phyloP scores from a whole-genome alignment of 2,888 invertebrate species.

The Drosophila limbata region DNA sequence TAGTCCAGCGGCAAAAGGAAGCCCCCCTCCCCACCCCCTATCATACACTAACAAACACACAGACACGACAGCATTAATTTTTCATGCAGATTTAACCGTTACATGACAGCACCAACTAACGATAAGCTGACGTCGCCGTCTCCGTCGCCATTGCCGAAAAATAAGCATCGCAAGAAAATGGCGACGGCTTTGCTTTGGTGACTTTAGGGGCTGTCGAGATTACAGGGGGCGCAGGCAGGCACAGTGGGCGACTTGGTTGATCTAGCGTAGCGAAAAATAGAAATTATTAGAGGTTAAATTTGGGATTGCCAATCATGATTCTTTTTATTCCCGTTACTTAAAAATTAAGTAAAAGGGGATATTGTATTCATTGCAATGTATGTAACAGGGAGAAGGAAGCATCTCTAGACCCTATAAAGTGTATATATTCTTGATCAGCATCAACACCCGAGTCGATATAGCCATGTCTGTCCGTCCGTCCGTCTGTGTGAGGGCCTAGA shows the following conservation, averaged over 20 bases:
- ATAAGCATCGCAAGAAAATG: constrained; percentile 58
- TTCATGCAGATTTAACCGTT: constrained; percentile 79
- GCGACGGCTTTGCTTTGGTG: constrained; percentile 48
- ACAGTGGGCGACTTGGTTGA: background rate
- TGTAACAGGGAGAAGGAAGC: too few relatives aligned
- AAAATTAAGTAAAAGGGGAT: too few relatives aligned
- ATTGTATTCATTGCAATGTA: too few relatives aligned
- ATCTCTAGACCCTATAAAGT: too few relatives aligned
- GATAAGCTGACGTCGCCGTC: constrained; percentile 43
- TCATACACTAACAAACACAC: constrained; percentile 24
- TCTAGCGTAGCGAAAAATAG: background rate
- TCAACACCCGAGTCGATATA: too few relatives aligned
- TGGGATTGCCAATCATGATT: too few relatives aligned
- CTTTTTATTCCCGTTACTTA: too few relatives aligned
- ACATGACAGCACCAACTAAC: constrained; percentile 74
- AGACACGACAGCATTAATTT: constrained; percentile 66
- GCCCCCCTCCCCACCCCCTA: background rate
- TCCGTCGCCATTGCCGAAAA: constrained; percentile 11
- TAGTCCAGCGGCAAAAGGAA: constrained; percentile 19
- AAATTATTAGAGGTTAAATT: too few relatives aligned
- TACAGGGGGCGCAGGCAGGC: background rate
- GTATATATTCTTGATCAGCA: too few relatives aligned
- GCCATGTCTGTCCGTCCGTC: too few relatives aligned
- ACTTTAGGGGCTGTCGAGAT: constrained; percentile 13
- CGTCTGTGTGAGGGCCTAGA: too few relatives aligned